These are phyloP conservation scores for Platysteira castanea DNA, from an alignment of 2,113 vertebrate genomes.

Conservation along the genomic window DNA sequence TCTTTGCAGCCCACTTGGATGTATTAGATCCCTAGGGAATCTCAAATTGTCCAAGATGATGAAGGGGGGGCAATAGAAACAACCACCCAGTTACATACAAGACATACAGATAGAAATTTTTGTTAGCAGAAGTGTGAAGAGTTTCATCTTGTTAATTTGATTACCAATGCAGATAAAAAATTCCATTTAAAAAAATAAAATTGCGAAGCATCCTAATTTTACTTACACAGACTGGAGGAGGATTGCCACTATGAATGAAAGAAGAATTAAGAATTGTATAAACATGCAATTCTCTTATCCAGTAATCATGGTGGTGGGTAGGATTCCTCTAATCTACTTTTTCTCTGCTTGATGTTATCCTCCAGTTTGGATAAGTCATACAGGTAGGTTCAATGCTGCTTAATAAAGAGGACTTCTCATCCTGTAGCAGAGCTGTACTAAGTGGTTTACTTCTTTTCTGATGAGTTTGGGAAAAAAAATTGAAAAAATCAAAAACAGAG, in stretches of 20 bases:
- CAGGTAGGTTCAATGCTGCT: neutral
- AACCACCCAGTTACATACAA: neutral
- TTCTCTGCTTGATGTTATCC: neutral
- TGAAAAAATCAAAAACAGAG: neutral
- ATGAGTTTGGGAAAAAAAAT: neutral
- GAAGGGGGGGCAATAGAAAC: neutral
- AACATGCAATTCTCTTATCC: neutral
- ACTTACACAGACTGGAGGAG: neutral
- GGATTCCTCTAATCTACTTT: neutral
- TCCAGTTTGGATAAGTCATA: neutral
- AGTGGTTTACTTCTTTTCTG: neutral
- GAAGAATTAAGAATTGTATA: neutral
- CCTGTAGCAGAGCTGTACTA: neutral
- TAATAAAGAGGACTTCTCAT: neutral
- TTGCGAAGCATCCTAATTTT: neutral
- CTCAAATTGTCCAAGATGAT: neutral
- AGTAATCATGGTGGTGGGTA: neutral
- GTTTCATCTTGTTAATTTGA: neutral
- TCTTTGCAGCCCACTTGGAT: neutral
- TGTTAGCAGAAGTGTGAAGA: neutral
- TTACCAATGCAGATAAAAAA: neutral
- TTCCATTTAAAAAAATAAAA: neutral
- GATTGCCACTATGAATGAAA: neutral
- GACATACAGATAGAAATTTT: neutral
- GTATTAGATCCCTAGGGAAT: neutral